These are phyloP conservation scores for Drosophila gaucha DNA, from an alignment of 2,888 invertebrate genomes.

Conservation along the genomic window DNA sequence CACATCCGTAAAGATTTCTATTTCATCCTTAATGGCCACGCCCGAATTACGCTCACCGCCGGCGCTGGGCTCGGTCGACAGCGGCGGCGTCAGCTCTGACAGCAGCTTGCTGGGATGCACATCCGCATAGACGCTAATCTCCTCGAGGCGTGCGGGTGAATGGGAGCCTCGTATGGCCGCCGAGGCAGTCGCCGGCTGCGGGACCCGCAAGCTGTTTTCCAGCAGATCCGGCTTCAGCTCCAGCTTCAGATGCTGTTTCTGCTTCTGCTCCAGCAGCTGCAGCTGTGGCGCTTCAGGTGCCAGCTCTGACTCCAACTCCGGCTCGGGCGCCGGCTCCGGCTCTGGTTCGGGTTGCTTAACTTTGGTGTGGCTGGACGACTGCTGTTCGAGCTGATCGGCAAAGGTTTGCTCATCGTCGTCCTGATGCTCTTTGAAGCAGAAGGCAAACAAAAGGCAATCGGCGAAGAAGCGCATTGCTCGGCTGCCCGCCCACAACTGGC, in stretches of 20 bases:
- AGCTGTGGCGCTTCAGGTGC: not conserved
- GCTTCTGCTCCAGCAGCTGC: not conserved
- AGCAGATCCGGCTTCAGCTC: not conserved
- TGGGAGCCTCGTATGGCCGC: conserved; percentile 37
- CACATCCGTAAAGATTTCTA: conserved; percentile 50
- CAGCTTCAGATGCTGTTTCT: not conserved
- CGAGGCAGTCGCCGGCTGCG: not conserved
- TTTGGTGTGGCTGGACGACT: conserved; percentile 8
- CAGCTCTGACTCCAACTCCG: not conserved
- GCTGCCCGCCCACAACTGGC: conserved; percentile 25
- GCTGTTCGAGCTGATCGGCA: conserved; percentile 42
- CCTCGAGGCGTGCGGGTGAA: conserved; percentile 53
- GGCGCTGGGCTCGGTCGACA: not conserved
- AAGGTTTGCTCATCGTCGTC: conserved; percentile 49
- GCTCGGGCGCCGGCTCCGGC: not conserved
- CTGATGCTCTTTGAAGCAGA: conserved; percentile 36
- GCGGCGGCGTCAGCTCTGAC: not conserved
- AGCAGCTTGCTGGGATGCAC: conserved; percentile 31
- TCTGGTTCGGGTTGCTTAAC: conserved; percentile 10
- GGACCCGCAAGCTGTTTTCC: not conserved
- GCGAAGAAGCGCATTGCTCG: conserved; percentile 47
- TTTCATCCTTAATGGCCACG: conserved; percentile 51
- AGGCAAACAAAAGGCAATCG: conserved; percentile 40
- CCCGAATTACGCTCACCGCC: conserved; percentile 31
- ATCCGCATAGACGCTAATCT: conserved; percentile 47